Evolutionary conservation across 2,113 vertebrate genomes (phyloP), one percentile per base, ranked within the genome.

Genomic region (Callospermophilus lateralis): DNA sequence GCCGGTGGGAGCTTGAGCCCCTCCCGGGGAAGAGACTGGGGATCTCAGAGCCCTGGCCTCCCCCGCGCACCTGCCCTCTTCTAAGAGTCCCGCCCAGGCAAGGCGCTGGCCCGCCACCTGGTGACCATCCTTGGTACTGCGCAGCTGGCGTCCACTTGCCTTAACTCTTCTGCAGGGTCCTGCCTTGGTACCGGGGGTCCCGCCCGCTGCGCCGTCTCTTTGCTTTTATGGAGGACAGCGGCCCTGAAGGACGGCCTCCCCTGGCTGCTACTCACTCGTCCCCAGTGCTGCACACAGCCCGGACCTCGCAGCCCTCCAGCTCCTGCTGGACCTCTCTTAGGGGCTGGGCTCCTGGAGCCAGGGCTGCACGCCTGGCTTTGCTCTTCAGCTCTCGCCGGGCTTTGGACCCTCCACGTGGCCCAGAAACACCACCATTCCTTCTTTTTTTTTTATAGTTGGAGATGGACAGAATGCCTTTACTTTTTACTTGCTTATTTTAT

Each of bases 71-170:
- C 79, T 61, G 67, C n/a, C 16, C 58, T 37, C 17, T 30, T 19
- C 0, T 16, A n/a, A n/a, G 45, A 70, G 42, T 13, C 61, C 26
- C 28, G 8, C 45, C 16, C 68, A 0, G 2, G 4, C 37, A 63
- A 45, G n/a, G 13, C 2, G 5, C n/a, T 10, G 28, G 51, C 32
- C 34, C 0, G 42, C 89, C 85, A 26, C 67, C 93, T 92, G 74
- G 84, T 37, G 95, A 85, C 65, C 26, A 9, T 4, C 12, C 24
- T 12, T 28, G 11, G 80, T 32, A 65, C 16, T 51, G 68, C 86
- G 0, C 20, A 6, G 0, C 8, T 0, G 6, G 4, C 55, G 20
- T 22, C 67, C 15, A 8, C 15, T n/a, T 1, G 34, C 53, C 12
- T 51, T 8, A 0, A 7, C 79, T 10, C 9, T 17, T 4, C 4